Evolutionary conservation across 2,113 vertebrate species (phyloP).

Genomic region (Gopherus evgoodei): DNA sequence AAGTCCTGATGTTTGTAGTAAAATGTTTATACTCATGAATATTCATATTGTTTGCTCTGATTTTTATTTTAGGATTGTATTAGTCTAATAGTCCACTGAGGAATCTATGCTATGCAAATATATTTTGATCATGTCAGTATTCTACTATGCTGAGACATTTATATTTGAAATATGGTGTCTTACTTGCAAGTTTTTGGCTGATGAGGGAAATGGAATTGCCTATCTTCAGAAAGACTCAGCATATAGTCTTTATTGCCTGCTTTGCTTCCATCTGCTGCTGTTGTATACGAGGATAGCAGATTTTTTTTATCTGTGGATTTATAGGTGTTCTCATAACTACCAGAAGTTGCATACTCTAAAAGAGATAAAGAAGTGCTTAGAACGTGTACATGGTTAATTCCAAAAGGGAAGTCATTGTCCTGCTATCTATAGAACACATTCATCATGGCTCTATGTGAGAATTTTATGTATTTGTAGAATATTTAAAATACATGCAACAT

Average conservation of each 20-base stretch:
- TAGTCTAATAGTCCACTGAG: conserved; percentile 44
- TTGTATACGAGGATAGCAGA: neutral
- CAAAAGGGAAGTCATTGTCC: neutral
- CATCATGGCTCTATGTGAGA: neutral
- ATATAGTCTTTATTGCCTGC: neutral
- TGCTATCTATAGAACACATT: neutral
- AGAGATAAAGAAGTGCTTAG: neutral
- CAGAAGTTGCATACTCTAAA: neutral
- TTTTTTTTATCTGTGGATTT: neutral
- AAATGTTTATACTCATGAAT: conserved; percentile 58
- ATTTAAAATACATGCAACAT: neutral
- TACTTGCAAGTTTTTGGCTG: neutral
- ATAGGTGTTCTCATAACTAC: too few species aligned
- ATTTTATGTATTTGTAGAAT: neutral
- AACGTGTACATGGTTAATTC: neutral
- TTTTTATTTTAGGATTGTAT: conserved; percentile 59
- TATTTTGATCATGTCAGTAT: neutral
- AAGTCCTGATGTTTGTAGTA: conserved; percentile 54
- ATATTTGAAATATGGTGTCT: neutral
- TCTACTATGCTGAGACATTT: neutral
- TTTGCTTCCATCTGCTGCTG: neutral
- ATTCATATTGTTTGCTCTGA: neutral
- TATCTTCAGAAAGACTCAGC: neutral
- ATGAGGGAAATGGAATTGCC: neutral
- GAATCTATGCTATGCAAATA: conserved; percentile 22